Percentiles rank a stretch among this genome's conserved stretches.
Conservation (phyloP, 2,113 vertebrate genomes). For the Platysteira castanea region DNA sequence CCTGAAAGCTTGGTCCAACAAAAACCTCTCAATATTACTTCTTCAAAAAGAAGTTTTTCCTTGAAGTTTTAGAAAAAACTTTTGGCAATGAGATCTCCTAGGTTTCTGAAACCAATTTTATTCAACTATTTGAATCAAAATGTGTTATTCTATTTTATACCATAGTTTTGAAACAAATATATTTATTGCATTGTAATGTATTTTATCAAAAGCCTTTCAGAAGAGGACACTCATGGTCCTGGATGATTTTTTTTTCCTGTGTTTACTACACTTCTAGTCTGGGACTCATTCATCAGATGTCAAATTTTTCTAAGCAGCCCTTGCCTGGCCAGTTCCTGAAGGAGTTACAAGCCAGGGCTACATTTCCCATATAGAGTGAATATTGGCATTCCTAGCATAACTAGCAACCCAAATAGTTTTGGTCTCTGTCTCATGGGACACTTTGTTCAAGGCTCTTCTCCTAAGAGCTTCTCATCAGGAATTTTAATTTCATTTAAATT, state of each 20-base stretch:
- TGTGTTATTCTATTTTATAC: not conserved
- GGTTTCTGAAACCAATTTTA: not conserved
- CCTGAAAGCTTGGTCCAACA: not conserved
- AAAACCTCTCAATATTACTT: not conserved
- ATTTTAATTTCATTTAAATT: not conserved
- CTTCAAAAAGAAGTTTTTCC: not conserved
- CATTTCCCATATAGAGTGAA: not conserved
- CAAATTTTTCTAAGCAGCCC: not conserved
- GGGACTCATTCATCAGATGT: not conserved
- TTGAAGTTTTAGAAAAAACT: not conserved
- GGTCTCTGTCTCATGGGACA: not conserved
- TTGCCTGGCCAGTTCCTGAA: not conserved
- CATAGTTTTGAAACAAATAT: not conserved
- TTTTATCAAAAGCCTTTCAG: not conserved
- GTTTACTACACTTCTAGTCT: not conserved
- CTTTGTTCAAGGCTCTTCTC: not conserved
- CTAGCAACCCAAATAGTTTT: not conserved
- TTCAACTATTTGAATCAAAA: not conserved
- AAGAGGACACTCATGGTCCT: not conserved
- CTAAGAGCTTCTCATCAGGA: not conserved
- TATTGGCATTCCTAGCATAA: not conserved
- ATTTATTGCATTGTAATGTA: not conserved
- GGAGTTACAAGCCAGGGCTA: not conserved
- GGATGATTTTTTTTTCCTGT: not conserved
- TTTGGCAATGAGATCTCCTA: not conserved